Conservation (phyloP, 2,888 invertebrate species). For the Scaptomyza reducta region DNA sequence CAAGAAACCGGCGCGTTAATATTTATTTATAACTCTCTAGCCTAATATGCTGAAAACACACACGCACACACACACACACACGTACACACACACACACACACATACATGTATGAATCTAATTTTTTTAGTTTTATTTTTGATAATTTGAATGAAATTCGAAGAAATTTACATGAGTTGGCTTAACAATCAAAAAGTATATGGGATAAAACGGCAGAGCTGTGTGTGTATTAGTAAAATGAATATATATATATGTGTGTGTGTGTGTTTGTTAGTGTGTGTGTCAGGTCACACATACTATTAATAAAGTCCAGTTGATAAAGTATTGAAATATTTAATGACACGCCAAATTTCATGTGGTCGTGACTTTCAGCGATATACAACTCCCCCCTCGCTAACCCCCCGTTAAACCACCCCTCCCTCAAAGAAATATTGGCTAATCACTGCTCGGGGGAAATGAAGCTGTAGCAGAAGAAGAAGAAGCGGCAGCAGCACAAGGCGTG, state of each 20-base stretch:
- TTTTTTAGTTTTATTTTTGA: conserved; percentile 38
- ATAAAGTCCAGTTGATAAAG: conserved; percentile 15
- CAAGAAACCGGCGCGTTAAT: conserved; percentile 39
- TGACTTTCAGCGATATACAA: conserved; percentile 18
- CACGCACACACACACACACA: too few species aligned
- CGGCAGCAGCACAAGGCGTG: conserved; percentile 36
- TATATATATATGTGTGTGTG: too few species aligned
- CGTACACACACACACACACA: not conserved
- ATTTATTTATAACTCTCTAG: conserved; percentile 67
- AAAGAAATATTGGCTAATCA: conserved; percentile 67
- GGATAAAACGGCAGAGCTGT: conserved; percentile 16
- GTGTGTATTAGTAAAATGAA: not conserved
- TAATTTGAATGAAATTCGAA: conserved; percentile 75
- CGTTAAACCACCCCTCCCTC: not conserved
- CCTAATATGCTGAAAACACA: conserved; percentile 29
- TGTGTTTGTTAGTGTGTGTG: not conserved
- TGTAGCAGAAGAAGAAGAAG: not conserved
- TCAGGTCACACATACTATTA: conserved; percentile 25
- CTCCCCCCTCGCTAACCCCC: not conserved
- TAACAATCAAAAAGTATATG: conserved; percentile 60
- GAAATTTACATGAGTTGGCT: conserved; percentile 75
- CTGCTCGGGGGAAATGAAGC: conserved; percentile 59
- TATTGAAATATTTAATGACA: conserved; percentile 75
- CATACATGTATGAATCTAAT: not conserved
- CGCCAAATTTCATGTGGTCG: conserved; percentile 58